Evolutionary conservation across 2,113 vertebrate species (phyloP).

Genomic region (Struthidea cinerea): DNA sequence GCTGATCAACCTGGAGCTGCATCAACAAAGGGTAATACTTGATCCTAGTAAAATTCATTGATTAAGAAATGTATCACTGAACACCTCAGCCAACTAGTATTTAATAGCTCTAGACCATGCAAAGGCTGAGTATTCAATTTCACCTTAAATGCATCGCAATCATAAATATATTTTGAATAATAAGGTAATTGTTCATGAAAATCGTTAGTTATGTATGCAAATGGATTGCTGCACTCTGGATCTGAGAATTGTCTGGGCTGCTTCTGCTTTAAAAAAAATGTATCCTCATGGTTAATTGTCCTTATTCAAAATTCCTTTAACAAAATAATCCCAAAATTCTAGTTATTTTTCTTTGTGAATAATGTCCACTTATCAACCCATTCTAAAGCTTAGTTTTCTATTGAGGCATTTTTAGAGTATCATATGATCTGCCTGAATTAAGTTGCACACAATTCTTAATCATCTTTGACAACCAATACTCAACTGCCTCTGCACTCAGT

Average conservation of each 20-base stretch:
- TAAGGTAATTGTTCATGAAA: not conserved
- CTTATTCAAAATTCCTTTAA: not conserved
- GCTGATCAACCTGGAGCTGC: not conserved
- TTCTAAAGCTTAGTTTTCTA: not conserved
- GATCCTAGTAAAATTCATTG: not conserved
- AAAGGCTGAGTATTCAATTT: not conserved
- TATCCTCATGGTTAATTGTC: not conserved
- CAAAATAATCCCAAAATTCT: not conserved
- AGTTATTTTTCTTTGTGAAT: not conserved
- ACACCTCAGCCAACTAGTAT: not conserved
- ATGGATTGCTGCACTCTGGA: not conserved
- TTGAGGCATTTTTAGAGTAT: not conserved
- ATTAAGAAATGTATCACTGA: not conserved
- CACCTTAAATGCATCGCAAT: not conserved
- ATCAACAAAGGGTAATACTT: not conserved
- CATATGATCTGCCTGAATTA: not conserved
- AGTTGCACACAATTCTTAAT: not conserved
- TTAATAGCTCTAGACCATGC: not conserved
- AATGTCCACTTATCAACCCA: not conserved
- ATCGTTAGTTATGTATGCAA: not conserved
- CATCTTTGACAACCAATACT: not conserved
- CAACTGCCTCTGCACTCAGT: not conserved
- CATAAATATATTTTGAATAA: not conserved
- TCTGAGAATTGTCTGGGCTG: not conserved
- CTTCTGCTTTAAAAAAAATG: not conserved